Evolutionary conservation across 2,797 vertebrate genomes (phyloP), one percentile per base, ranked within the genome.

Genomic region (Leucoraja ocellata): DNA sequence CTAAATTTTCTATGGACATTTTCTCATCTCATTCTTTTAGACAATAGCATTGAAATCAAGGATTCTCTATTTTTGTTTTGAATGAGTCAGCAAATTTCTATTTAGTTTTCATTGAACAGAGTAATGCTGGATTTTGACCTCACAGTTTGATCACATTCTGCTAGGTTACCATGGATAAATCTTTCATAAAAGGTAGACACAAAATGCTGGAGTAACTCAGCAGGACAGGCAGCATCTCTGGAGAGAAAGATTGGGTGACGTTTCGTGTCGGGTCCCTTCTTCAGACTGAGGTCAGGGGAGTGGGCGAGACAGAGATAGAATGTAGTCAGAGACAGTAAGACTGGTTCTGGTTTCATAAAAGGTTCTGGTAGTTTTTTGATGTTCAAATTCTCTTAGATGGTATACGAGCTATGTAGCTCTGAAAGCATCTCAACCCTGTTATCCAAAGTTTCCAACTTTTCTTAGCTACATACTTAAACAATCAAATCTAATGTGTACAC

Each of bases 1-100:
- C 63, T 16, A 86, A 86, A 61, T 88, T 88, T 68, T 88, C n/a
- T 63, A 14, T 18, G 32, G 58, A 86, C 13, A 86, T 86, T 86
- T 65, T 13, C 63, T 68, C 84, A 88, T 36, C 16, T 63, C 28
- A 68, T 21, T 6, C 16, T 88, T 88, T 68, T 18, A 10, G 16
- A 36, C 32, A 68, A 61, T 63, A 63, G 18, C n/a, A 36, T 88
- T 68, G 65, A 68, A 68, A 21, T 88, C 84, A 36, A 88, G n/a
- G 7, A 32, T 21, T 88, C 28, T 68, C n/a, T 18, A 32, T 61
- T 63, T 86, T 65, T 88, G n/a, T 88, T 88, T 65, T 16, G 18
- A 21, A 32, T 65, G 77, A 13, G 32, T 36, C 32, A 65, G 28
- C 58, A 65, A 63, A 86, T 61, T 63, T 65, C 6, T 63, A 32